Evolutionary conservation across 92 coral and sea anemone genomes (phyloP), one percentile per base, ranked within the genome.

Genomic region (Plumapathes pennacea): DNA sequence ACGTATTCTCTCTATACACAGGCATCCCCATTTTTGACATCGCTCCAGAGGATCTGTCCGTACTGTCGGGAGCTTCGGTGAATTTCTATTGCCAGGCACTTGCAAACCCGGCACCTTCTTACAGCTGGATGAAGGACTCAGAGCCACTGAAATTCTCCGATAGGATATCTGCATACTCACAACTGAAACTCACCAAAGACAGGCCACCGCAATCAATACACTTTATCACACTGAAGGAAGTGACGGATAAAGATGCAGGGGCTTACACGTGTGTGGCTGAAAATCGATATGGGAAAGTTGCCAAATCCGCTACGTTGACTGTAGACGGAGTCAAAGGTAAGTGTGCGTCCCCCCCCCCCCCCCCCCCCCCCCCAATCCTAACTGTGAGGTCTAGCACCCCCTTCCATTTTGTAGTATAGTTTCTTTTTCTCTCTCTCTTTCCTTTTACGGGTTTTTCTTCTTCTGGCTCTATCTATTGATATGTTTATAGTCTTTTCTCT

Each of bases 241-340:
- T 78, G 15, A 56, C 73, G 11, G 39, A 47, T 5, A 24, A 51
- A 6, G 90, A 83, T 57, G 81, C 72, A 23, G 86, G 90, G 25
- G 69, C 25, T 37, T 77, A 84, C 60, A 83, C 89, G 23, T 87
- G 96, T 32, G 70, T 65, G 18, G 88, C 78, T 6, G 23, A 38
- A 11, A 87, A 83, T 48, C 10, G 13, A 0, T 4, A 32, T 19
- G 96, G 96, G 8, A 46, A 64, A n/a, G 86, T 21, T 4, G 50
- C 39, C 5, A 40, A 33, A 6, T 58, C 85, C 18, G 90, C 96
- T 1, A 43, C 34, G 46, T 81, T 87, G 14, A 28, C 36, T 51
- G 96, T 87, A 25, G 90, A 87, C 52, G 95, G 95, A 10, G 25
- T 64, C 22, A 33, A 44, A 34, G 61, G 96, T 87, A 62, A 43